Evolutionary conservation across 2,113 vertebrate species (phyloP), one percentile per base, ranked within the genome.

Genomic region (Pseudonaja textilis): DNA sequence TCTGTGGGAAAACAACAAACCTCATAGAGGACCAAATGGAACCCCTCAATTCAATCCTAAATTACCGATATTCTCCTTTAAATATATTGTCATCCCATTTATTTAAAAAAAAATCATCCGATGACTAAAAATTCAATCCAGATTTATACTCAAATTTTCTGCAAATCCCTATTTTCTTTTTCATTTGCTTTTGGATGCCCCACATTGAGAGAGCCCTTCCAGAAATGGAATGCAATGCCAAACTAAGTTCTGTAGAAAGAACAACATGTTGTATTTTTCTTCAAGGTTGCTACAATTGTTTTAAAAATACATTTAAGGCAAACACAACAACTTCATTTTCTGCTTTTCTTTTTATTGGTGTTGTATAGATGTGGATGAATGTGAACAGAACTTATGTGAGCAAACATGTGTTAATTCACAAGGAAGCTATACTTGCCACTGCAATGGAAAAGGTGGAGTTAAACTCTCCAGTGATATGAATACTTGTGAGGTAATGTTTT

Each of bases 341-440:
- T 89, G 39, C 2, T 92, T 89, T 91, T 26, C 25, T 56, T 10
- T 39, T 94, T 6, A 0, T 54, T 95, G 92, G 3, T 94, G 91
- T 42, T 92, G 4, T 86, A 47, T 96, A 99, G 99, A 99, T 96
- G 97, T 99, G 96, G 97, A 99, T 42, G 99, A 99, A 96, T 99
- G 99, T 85, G 95, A 97, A 90, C 94, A 98, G 29, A 96, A 95
- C 1, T 98, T 98, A 56, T 99, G 99, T 91, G 98, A 98, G 45
- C 98, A 98, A 94, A 97, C 98, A 92, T 99, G 99, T 94, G 97
- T 98, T 91, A 99, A 99, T 97, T 98, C 96, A 1, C 98, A 97
- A 0, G 99, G 99, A 91, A 98, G 98, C 97, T 99, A 99, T 94
- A 98, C 96, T 25, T 99, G 99, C 96, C 98, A 98, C 93, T 99